Base-by-base conservation (phyloP, 1,140 invertebrate genomes). In the Pseudoatta argentina region DNA sequence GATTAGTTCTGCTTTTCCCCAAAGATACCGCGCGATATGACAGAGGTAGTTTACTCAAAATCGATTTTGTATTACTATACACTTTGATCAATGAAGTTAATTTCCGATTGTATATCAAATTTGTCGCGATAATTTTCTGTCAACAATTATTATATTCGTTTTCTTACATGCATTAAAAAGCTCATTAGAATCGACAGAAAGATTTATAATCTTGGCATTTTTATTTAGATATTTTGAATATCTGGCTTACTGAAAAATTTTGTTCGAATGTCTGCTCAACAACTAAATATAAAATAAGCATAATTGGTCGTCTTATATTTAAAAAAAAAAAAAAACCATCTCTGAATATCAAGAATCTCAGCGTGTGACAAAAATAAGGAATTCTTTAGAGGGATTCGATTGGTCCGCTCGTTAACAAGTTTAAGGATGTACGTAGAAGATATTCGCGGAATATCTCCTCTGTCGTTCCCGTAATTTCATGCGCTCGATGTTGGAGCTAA, bases 401-500 rank as follows among this genome's bases (percentile, higher is more conserved):
- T 30, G 27, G 3, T 30, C 18, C 21, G 27, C 30, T 39, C 63
- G 77, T 55, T 51, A 16, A 55, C 48, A 30, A 18, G n/a, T 12
- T n/a, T 27, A 44, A n/a, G 24, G 1, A 10, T n/a, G 30, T 6
- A 63, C 27, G 34, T 21, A 59, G 24, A 72, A 59, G 59, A 12
- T 48, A 48, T 16, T 73, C 2, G 21, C 39, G 55, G 12, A 59
- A 61, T 10, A 73, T 51, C 67, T 48, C 14, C 53, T 30, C n/a
- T 16, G 69, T 75, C 67, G 14, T 21, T 24, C 10, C 39, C 18
- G 69, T 75, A 75, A 75, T 61, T 34, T 75, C 34, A 24, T 27
- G 69, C 55, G 57, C 63, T 64, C 30, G 53, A 71, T 61, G 78
- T 51, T 71, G 59, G 30, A 39, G 39, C 53, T 88, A 88, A 88